Base-by-base conservation (phyloP, 2,113 vertebrate species). In the Ptyas mucosa region DNA sequence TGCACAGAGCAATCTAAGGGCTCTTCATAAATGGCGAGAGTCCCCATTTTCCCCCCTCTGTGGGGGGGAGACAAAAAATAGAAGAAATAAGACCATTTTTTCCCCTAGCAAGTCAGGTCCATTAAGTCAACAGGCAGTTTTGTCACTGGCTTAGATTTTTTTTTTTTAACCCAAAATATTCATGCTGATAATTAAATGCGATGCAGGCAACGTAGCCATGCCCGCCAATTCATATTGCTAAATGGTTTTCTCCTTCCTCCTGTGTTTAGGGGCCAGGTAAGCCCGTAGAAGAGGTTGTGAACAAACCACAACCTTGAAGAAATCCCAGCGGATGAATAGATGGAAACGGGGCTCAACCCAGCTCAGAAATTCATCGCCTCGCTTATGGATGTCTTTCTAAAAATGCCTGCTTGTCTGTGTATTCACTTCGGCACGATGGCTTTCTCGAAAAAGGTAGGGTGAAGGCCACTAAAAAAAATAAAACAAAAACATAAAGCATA, bases 181-280 rank as follows among this genome's bases (percentile, higher is more conserved):
- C n/a, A 34, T 39, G 15, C n/a, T 20, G 6, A 34, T 39, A 39
- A 39, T 6, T 8, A 1, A 6, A n/a, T 8, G 15, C 0, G 15
- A 75, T 75, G 15, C n/a, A 69, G 69, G 69, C 69, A 20, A 34
- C n/a, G 15, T 11, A 11, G 2, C 85, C 15, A 10, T 29, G 3
- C n/a, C 8, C 9, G 7, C 5, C 23, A 9, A 10, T 46, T 20
- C 58, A 2, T 21, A 21, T 43, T 29, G 18, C 24, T 81, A 39
- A 55, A 54, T 12, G 21, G 21, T 24, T 21, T 24, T 21, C 20
- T 49, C 64, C 29, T 69, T 49, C 64, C 29, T 69, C 53, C 53
- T 15, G 3, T 0, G 14, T 49, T 58, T n/a, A 34, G 5, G 11
- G 9, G 11, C 46, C 23, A 9, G 0, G 49, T 1, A 14, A 20